Evolutionary conservation across 2,797 vertebrate species (phyloP), one percentile per base, ranked within the genome.

Genomic region (Microhierax caerulescens): DNA sequence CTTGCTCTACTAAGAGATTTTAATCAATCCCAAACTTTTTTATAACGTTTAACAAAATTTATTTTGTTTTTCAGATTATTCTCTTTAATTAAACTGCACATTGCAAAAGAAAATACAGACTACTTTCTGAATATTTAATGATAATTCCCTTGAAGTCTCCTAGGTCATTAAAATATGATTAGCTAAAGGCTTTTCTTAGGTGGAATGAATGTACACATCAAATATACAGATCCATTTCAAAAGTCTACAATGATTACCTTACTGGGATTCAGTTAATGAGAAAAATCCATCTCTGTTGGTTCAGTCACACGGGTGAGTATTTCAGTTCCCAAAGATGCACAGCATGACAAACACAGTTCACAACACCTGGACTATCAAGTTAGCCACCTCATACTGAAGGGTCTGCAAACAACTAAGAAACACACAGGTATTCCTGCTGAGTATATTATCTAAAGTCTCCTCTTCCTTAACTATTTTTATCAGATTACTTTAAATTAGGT

Each of bases 81-180:
- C 60, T 50, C 25, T 86, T 95, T 88, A 93, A 90, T 92, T 95
- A 94, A 94, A 57, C 22, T 73, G 24, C 50, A 79, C 7, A 88
- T 32, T 67, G 24, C 60, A 87, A 36, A 77, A 90, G 37, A 93
- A 91, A 92, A 82, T 72, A 39, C 3, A 73, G 34, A 47, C 69
- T 67, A 56, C 21, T 74, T 92, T 95, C 76, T 50, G 45, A 84
- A 93, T 96, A 96, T 79, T 79, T 92, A 92, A 94, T 92, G 93
- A 43, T 89, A 68, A 60, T 79, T 97, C 76, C 43, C 39, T 93
- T 90, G 53, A 85, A 83, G 12, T 95, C 81, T 80, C 57, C 54
- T 78, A 86, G 32, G 85, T 95, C 83, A 94, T 96, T 97, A 93
- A 92, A 96, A 81, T 84, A 60, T 59, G 65, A 94, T 95, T 96